Evolutionary conservation across 2,113 vertebrate species (phyloP).

Genomic region (Petrocephalus zakoni): DNA sequence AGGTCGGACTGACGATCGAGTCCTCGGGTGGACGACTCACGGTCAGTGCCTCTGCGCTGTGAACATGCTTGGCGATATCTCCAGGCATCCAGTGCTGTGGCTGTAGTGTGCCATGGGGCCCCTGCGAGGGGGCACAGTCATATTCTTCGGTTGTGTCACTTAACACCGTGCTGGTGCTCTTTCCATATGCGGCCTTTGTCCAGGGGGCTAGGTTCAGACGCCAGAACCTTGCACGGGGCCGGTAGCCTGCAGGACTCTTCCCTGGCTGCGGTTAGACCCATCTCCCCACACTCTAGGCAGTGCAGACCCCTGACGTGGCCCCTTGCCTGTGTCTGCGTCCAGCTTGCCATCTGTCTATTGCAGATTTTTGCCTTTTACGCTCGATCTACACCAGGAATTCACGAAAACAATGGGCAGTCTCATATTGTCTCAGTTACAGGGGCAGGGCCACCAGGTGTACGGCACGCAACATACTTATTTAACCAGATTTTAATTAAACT

Average conservation of each 20-base stretch:
- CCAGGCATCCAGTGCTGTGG: background rate
- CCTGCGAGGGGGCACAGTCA: background rate
- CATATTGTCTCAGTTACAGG: slow-evolving; percentile 6
- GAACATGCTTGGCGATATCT: background rate
- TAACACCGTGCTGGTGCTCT: background rate
- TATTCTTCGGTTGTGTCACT: background rate
- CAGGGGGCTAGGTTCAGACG: background rate
- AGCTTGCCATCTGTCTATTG: background rate
- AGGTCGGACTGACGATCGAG: background rate
- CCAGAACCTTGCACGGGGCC: background rate
- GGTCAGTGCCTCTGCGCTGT: background rate
- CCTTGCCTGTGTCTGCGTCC: background rate
- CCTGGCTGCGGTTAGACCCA: background rate
- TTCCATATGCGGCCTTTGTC: background rate
- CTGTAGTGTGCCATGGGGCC: background rate
- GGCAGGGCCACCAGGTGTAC: background rate
- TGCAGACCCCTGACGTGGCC: background rate
- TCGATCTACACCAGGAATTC: background rate
- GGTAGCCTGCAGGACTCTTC: background rate
- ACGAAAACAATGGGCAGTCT: background rate
- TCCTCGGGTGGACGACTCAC: background rate
- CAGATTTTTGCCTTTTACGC: background rate
- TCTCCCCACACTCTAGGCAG: background rate
- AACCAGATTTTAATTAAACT: slow-evolving; percentile 5
- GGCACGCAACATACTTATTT: background rate